Conservation (phyloP, 2,113 vertebrate genomes). For the Tretioscincus oriximinensis region DNA sequence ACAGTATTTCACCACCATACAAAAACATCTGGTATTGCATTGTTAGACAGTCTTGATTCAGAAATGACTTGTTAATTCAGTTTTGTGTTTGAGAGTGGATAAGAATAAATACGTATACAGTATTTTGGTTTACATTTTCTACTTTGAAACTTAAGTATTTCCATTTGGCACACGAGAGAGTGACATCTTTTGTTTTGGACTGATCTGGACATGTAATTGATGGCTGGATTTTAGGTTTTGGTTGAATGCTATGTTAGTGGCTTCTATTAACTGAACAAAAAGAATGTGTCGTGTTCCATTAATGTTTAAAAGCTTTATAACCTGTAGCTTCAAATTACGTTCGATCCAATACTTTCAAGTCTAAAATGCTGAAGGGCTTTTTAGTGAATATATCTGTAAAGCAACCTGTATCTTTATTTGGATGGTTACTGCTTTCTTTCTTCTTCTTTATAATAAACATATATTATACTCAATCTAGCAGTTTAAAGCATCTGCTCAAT, state of each 20-base stretch:
- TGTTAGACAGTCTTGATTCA: constrained; percentile 17
- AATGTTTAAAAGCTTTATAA: constrained; percentile 14
- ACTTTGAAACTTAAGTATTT: neutral
- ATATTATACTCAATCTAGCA: constrained; percentile 44
- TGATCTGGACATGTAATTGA: constrained; percentile 10
- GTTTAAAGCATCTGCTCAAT: constrained; percentile 64
- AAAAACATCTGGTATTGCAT: constrained; percentile 4
- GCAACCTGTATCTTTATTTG: constrained; percentile 65
- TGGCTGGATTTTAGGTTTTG: neutral
- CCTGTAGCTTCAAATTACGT: constrained; percentile 41
- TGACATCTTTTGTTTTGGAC: constrained; percentile 12
- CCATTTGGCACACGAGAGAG: constrained; percentile 12
- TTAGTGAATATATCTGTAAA: constrained; percentile 60
- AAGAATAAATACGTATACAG: constrained; percentile 7
- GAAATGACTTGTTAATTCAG: neutral
- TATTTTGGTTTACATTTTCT: neutral
- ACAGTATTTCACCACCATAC: neutral
- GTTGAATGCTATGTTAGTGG: neutral
- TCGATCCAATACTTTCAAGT: constrained; percentile 46
- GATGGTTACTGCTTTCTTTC: constrained; percentile 47
- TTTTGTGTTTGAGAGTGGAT: neutral
- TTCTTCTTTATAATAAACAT: constrained; percentile 45
- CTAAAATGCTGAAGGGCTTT: constrained; percentile 51
- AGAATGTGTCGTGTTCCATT: constrained; percentile 8
- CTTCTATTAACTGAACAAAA: constrained; percentile 10